Conservation (phyloP, 2,797 vertebrate species). For the Discoglossus pictus region DNA sequence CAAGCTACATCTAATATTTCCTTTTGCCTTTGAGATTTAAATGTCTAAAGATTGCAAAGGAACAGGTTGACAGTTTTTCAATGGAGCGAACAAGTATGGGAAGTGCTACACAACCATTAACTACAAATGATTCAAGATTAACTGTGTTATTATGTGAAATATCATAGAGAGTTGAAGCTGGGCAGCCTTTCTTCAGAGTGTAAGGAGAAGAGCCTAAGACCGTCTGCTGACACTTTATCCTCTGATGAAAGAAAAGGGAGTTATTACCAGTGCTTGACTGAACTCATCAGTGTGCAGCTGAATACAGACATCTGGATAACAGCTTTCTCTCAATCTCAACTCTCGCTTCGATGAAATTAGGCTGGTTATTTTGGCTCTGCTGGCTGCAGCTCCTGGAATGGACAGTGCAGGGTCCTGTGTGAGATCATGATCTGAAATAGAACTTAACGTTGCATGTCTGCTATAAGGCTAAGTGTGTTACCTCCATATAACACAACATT, state of each 20-base stretch:
- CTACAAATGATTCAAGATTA: too few relatives aligned
- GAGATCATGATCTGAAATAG: conserved; percentile 43
- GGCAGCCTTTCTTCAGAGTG: too few relatives aligned
- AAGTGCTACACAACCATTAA: too few relatives aligned
- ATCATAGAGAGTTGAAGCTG: too few relatives aligned
- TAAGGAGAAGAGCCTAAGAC: too few relatives aligned
- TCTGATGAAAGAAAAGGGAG: conserved; percentile 14
- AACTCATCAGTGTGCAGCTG: conserved; percentile 1
- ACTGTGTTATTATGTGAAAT: too few relatives aligned
- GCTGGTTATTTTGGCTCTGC: conserved; percentile 39
- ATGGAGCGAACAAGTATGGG: too few relatives aligned
- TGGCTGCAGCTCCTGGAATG: conserved; percentile 36
- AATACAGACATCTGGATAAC: conserved; percentile 13
- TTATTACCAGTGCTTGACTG: conserved; percentile 3
- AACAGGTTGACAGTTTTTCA: too few relatives aligned
- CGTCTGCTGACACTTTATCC: too few relatives aligned
- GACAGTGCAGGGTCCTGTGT: conserved; percentile 28
- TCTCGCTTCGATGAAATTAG: conserved; percentile 34
- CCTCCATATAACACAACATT: conserved; percentile 9
- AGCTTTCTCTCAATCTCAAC: not conserved
- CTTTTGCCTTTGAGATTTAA: too few relatives aligned
- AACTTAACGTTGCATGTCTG: conserved; percentile 26
- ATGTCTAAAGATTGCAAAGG: too few relatives aligned
- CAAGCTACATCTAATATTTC: too few relatives aligned
- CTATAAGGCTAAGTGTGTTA: conserved; percentile 26